phyloP scores from a whole-genome alignment of 2,113 vertebrate species.

The Etia nguti region DNA sequence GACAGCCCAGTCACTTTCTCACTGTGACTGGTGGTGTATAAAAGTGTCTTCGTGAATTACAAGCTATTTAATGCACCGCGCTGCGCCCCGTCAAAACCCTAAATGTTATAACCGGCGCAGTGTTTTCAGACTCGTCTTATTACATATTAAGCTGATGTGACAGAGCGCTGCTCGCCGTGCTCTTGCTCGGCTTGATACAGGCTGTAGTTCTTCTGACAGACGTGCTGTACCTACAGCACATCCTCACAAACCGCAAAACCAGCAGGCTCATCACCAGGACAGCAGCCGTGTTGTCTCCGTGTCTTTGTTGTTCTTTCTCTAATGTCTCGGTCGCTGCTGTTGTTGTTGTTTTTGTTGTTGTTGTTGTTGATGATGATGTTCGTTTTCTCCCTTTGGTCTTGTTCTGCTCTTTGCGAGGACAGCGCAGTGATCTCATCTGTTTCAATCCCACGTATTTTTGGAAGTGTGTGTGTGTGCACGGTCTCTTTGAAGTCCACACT shows the following conservation, averaged over 20 bases:
- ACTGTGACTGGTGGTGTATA: slow-evolving; percentile 16
- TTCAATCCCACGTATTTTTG: slow-evolving; percentile 61
- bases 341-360: not conserved
- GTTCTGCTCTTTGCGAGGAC: slow-evolving; percentile 56
- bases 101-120: slow-evolving; percentile 24
- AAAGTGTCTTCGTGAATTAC: slow-evolving; percentile 29
- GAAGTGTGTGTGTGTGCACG: slow-evolving; percentile 38
- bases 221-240: slow-evolving; percentile 22
- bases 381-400: slow-evolving; percentile 44
- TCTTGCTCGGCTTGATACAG: slow-evolving; percentile 3
- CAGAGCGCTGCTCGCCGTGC: slow-evolving; percentile 5
- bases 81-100: slow-evolving; percentile 11
- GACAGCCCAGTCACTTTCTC: slow-evolving; percentile 7
- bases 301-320: slow-evolving; percentile 49
- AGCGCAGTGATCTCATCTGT: slow-evolving; percentile 57
- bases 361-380: slow-evolving; percentile 20
- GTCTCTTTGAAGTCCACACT: slow-evolving; percentile 68
- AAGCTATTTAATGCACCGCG: slow-evolving; percentile 13
- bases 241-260: slow-evolving; percentile 1
- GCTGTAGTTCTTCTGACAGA: slow-evolving; percentile 26
- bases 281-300: slow-evolving; percentile 19
- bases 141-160: slow-evolving; percentile 31
- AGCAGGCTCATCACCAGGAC: slow-evolving; percentile 33
- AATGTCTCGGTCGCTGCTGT: not conserved
- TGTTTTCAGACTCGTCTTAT: slow-evolving; percentile 14